Base-by-base conservation (phyloP, 2,113 vertebrate genomes). In the Tyto alba region DNA sequence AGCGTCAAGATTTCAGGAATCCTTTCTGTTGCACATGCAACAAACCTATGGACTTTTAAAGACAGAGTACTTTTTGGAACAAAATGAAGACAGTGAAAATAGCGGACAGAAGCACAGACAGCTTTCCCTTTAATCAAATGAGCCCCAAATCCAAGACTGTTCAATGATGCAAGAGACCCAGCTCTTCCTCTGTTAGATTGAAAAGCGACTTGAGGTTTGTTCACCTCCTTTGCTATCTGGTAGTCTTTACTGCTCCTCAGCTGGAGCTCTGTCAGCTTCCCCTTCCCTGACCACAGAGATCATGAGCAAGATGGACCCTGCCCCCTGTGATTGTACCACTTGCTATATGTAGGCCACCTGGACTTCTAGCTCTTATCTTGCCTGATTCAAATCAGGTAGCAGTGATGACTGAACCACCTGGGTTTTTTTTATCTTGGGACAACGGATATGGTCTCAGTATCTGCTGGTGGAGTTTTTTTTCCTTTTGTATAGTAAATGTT, bases 361-460 rank as follows among this genome's bases (percentile, higher is more conserved):
- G 68, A 68, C 25, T 52, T 88, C 40, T 13, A 50, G 11, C 25
- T 62, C 38, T 30, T 76, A 16, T 3, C 32, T 43, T 43, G 25
- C 19, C n/a, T 38, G 15, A 23, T 78, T 78, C 11, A 47, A 66
- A 55, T 23, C n/a, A 26, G 40, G 16, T 18, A 57, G 27, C 40
- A 55, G 64, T 7, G 38, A 45, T 47, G 38, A 79, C 78, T 34
- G 60, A 78, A 47, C 34, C 23, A 9, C 40, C 50, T 15, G 16
- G 56, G 30, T 0, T 34, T 40, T 81, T 90, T 16, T 79, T 34
- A 18, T 68, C 30, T 17, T 57, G 48, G 25, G 36, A 87, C 10
- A 94, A 47, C 0, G 0, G 19, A 13, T 27, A 19, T 5, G 41
- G 25, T 11, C 45, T 57, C 38, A 34, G 13, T 30, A 55, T 20